Conservation (phyloP, 2,113 vertebrate species). For the Cryptomyrus ogoouensis region DNA sequence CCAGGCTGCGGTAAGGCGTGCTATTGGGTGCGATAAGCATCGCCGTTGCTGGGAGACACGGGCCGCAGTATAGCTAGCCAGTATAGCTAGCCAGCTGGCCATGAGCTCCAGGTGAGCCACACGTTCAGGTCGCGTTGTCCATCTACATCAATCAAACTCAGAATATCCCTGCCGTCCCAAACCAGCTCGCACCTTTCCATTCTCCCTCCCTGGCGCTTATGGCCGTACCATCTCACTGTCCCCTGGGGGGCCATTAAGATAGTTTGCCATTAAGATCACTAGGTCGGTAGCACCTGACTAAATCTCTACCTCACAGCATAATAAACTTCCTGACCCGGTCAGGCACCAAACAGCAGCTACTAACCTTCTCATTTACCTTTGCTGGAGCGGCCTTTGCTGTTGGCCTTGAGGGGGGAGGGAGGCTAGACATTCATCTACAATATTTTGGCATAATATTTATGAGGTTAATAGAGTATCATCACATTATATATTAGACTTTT, state of each 20-base stretch:
- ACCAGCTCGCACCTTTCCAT: neutral
- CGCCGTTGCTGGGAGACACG: neutral
- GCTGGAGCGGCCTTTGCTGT: neutral
- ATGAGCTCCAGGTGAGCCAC: neutral
- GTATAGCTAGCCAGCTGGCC: neutral
- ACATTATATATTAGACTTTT: neutral
- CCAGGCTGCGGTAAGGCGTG: neutral
- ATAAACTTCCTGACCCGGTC: neutral
- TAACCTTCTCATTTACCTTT: neutral
- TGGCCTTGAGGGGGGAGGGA: neutral
- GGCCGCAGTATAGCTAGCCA: neutral
- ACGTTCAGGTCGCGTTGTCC: neutral
- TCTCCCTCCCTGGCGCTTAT: neutral
- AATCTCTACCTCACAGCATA: neutral
- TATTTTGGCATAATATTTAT: neutral
- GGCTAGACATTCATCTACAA: neutral
- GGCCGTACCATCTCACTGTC: neutral
- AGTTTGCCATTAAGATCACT: neutral
- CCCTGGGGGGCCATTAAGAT: neutral
- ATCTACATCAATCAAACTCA: neutral
- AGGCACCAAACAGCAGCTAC: neutral
- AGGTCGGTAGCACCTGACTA: neutral
- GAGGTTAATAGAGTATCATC: neutral
- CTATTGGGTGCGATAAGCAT: neutral
- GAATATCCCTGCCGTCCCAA: neutral